These are phyloP conservation scores for Anagrus nilaparvatae DNA, from an alignment of 1,140 invertebrate species.

Conservation along the genomic window DNA sequence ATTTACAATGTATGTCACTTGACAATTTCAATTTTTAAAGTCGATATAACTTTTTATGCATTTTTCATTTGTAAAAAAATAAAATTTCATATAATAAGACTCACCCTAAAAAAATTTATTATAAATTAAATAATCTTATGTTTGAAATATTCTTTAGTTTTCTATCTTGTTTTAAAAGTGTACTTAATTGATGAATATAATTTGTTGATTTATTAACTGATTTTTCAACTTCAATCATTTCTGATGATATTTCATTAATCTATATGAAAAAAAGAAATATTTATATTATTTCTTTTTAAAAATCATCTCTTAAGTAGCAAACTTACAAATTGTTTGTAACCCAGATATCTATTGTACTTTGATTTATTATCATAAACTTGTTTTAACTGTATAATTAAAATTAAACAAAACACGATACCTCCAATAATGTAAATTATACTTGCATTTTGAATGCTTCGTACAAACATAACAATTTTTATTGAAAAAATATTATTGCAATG, in stretches of 20 bases:
- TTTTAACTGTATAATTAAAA: slow-evolving; percentile 40
- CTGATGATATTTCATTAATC: slow-evolving; percentile 42
- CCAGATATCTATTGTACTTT: slow-evolving; percentile 36
- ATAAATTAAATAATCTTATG: neutral
- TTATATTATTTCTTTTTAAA: neutral
- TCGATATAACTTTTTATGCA: neutral
- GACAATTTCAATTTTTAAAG: slow-evolving; percentile 32
- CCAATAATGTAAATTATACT: slow-evolving; percentile 32
- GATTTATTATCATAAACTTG: slow-evolving; percentile 41
- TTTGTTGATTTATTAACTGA: slow-evolving; percentile 39
- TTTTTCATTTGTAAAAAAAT: slow-evolving; percentile 5
- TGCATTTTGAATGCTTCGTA: slow-evolving; percentile 34
- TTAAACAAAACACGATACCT: slow-evolving; percentile 31
- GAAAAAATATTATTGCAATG: too few species aligned
- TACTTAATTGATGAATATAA: slow-evolving; percentile 33
- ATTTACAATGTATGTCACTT: slow-evolving; percentile 51
- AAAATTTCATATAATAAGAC: too few species aligned
- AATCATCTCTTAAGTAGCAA: slow-evolving; percentile 10
- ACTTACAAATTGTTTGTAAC: slow-evolving; percentile 42
- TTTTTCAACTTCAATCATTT: slow-evolving; percentile 39
- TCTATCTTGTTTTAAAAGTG: slow-evolving; percentile 29
- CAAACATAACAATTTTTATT: slow-evolving; percentile 27
- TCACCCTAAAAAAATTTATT: neutral
- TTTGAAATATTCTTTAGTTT: slow-evolving; percentile 29
- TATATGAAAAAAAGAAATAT: slow-evolving; percentile 18